phyloP scores from a whole-genome alignment of 2,113 vertebrate genomes.

The Microcebus ravelobensis region DNA sequence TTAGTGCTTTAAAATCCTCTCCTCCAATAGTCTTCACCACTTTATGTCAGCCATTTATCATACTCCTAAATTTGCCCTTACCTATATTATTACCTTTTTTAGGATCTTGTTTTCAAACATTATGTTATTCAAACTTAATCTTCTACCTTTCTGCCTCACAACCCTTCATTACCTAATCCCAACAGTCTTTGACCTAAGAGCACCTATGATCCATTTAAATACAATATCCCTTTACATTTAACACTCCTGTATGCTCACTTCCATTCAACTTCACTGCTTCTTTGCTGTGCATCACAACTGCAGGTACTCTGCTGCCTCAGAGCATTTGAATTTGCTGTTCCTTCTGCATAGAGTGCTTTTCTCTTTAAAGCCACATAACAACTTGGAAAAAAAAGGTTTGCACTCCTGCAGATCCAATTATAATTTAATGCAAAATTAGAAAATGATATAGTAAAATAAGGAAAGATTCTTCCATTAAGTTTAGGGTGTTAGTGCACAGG shows the following conservation, averaged over 20 bases:
- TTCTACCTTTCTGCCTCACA: not conserved
- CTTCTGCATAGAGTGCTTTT: no score
- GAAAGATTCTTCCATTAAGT: not conserved
- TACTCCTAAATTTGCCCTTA: not conserved
- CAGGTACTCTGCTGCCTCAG: not conserved
- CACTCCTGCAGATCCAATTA: not conserved
- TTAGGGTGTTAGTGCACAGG: fast-evolving
- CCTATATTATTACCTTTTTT: not conserved
- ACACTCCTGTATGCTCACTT: not conserved
- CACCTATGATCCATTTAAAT: not conserved
- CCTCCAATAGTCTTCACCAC: not conserved
- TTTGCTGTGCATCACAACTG: not conserved
- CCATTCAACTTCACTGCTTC: fast-evolving
- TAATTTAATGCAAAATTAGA: not conserved
- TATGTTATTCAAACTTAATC: not conserved
- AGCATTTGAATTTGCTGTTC: not conserved
- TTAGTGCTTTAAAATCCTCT: not conserved
- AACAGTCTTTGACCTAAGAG: not conserved
- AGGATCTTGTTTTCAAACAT: not conserved
- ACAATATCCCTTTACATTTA: not conserved
- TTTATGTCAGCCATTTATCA: not conserved
- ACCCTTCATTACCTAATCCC: not conserved
- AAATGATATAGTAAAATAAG: not conserved
- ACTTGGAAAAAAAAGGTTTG: not conserved
- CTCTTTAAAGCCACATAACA: not conserved